phyloP scores from a whole-genome alignment of 2,113 vertebrate species.

The Cettia cetti region DNA sequence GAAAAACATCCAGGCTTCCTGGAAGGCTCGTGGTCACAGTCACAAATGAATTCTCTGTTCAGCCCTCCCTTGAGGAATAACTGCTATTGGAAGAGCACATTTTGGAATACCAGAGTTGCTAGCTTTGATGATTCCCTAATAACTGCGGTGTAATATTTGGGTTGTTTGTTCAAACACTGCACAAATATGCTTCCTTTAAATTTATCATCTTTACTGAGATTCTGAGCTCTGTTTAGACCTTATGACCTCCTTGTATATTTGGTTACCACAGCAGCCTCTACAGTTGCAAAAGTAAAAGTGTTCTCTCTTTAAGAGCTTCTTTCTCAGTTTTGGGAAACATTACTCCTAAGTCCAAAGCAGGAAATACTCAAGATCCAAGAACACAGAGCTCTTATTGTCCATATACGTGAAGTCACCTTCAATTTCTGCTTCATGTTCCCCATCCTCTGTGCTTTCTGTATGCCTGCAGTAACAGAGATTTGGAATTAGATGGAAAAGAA shows the following conservation, averaged over 20 bases:
- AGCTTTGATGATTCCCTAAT: neutral
- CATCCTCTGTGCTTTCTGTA: neutral
- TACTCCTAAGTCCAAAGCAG: neutral
- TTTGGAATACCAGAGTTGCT: neutral
- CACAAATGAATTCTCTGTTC: slow-evolving; percentile 2
- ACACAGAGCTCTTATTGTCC: neutral
- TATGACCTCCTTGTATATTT: neutral
- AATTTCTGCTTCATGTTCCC: neutral
- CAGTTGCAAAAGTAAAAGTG: neutral
- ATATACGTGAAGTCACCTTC: neutral
- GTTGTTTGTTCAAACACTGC: neutral
- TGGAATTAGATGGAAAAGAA: neutral
- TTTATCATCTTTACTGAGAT: neutral
- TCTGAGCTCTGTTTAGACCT: neutral
- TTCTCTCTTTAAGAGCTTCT: neutral
- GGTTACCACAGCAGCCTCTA: neutral
- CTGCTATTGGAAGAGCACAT: neutral
- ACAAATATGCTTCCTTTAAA: neutral
- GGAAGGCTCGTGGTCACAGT: neutral
- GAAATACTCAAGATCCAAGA: neutral
- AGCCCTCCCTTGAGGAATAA: neutral
- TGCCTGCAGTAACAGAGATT: neutral
- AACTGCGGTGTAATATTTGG: neutral
- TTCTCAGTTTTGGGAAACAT: neutral
- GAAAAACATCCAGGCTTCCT: slow-evolving; percentile 28